Evolutionary conservation across 2,888 invertebrate species (phyloP), one percentile per base, ranked within the genome.

Genomic region (Stenodera caucasica): DNA sequence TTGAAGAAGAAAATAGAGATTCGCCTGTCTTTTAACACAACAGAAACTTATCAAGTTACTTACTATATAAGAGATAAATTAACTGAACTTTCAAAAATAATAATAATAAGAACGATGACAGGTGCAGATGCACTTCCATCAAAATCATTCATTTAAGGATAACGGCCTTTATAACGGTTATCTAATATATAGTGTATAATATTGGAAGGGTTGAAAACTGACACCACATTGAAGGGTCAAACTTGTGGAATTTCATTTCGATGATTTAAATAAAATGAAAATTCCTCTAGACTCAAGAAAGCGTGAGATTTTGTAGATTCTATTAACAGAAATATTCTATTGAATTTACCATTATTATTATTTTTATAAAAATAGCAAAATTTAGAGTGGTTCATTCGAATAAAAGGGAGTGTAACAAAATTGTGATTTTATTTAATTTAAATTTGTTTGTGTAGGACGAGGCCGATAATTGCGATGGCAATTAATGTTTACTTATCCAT

Each of bases 381-480:
- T 33, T 14, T n/a, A n/a, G n/a, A n/a, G n/a, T n/a, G n/a, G n/a
- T n/a, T n/a, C n/a, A n/a, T n/a, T n/a, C n/a, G n/a, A n/a, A n/a
- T n/a, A 40, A 40, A 18, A 18, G 35, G 35, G 14, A 8, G 2
- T n/a, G 32, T 52, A 21, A 5, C 1, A n/a, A 18, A 14, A 33
- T 52, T 9, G 18, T 49, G 14, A 21, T 6, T 49, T 21, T n/a
- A 49, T 7, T 32, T 30, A 12, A 21, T 52, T 51, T 32, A 30
- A 29, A 26, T 51, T 51, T 51, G 51, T 51, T 51, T 51, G 51
- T 32, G 23, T 2, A 51, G 51, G 30, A 30, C 11, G 15, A n/a
- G 50, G 23, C 14, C n/a, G 15, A 50, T 29, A 12, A 26, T 11
- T 45, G 21, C 21, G 21, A 21, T 21, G 12, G 45, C 45, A 45